Evolutionary conservation across 2,113 vertebrate genomes (phyloP).

Genomic region (Heptranchias perlo): DNA sequence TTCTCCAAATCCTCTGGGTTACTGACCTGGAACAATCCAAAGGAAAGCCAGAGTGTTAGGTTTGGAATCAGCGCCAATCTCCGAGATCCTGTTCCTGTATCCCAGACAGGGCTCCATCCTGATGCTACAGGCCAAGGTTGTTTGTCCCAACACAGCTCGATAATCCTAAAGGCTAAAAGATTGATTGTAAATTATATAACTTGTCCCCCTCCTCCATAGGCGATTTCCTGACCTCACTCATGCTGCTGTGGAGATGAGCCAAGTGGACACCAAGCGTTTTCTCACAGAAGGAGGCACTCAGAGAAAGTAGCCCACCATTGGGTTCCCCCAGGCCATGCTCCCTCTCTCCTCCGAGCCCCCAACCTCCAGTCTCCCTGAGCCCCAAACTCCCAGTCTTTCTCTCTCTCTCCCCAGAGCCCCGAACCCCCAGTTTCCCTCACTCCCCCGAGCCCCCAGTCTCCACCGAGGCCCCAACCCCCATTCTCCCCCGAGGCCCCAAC

Average conservation of each 20-base stretch:
- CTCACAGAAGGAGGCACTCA: not conserved
- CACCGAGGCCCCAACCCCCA: not conserved
- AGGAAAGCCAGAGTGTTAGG: too few relatives aligned
- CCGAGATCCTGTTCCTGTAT: not conserved
- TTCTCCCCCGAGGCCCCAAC: not conserved
- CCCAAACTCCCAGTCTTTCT: not conserved
- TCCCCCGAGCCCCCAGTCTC: not conserved
- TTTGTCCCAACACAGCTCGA: not conserved
- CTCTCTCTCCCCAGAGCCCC: too few relatives aligned
- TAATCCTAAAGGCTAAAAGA: not conserved
- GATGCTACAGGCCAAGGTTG: not conserved
- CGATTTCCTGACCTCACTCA: too few relatives aligned
- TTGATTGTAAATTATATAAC: not conserved
- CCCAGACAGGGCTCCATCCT: not conserved
- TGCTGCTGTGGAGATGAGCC: too few relatives aligned
- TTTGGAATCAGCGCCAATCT: not conserved
- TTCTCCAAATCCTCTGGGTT: not conserved
- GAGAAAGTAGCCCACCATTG: not conserved
- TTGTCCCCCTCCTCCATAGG: too few relatives aligned
- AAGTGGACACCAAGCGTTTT: not conserved
- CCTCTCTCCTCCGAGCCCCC: not conserved
- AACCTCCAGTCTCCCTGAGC: too few relatives aligned
- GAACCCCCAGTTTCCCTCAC: not conserved
- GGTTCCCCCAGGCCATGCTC: not conserved
- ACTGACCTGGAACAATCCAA: not conserved